Percentiles rank a stretch among this genome's conserved stretches.
Evolutionary conservation across 2,113 vertebrate genomes (phyloP).

Genomic region (Taxidea taxus): DNA sequence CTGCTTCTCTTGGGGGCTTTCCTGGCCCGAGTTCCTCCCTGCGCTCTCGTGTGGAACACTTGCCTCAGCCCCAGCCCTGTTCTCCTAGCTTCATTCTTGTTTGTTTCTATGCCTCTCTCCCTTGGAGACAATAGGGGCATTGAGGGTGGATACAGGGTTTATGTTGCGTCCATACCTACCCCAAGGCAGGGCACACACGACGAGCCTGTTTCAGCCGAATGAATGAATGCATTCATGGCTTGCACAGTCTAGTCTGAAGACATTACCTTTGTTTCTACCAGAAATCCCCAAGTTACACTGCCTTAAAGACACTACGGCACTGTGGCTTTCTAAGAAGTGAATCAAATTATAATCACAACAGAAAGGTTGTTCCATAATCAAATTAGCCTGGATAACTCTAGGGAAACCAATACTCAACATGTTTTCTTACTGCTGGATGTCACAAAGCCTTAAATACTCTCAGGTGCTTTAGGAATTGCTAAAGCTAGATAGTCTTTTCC

Average conservation of each 20-base stretch:
- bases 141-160: not conserved
- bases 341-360: not conserved
- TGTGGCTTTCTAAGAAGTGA: not conserved
- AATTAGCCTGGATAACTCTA: not conserved
- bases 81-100: not conserved
- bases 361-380: not conserved
- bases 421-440: not conserved
- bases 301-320: not conserved
- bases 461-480: not conserved
- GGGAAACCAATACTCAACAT: not conserved
- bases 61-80: fast-evolving
- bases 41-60: not conserved
- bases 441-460: not conserved
- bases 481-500: not conserved
- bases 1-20: fast-evolving
- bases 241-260: not conserved
- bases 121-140: not conserved
- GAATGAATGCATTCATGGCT: not conserved
- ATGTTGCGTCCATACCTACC: not conserved
- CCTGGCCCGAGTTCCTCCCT: not conserved
- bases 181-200: not conserved
- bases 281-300: not conserved
- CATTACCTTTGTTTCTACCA: not conserved
- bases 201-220: not conserved
- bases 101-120: not conserved